Evolutionary conservation across 2,797 vertebrate genomes (phyloP).

Genomic region (Sebastes itinus): DNA sequence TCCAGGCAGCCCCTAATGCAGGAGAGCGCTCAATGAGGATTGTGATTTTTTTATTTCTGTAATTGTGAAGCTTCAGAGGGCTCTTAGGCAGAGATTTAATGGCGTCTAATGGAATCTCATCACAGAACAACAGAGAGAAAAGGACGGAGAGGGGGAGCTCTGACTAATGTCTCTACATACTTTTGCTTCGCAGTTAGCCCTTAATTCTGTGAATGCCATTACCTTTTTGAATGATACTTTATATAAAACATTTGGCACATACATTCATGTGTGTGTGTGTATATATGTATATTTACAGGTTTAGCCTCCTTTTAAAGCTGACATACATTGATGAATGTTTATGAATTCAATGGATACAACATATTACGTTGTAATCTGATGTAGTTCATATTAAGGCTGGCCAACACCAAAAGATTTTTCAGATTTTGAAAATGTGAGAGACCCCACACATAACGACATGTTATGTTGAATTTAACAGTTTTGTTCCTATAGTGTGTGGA

Average conservation of each 20-base stretch:
- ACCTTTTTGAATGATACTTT: slow-evolving; percentile 30
- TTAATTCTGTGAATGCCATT: slow-evolving; percentile 46
- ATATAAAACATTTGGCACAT: slow-evolving; percentile 2
- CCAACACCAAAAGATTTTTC: no score
- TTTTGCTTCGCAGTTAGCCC: slow-evolving; percentile 35
- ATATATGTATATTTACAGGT: background rate
- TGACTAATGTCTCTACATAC: slow-evolving; percentile 54
- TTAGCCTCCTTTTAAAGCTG: background rate
- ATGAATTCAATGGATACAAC: background rate
- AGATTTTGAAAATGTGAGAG: no score
- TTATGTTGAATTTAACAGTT: no score
- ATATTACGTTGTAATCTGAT: background rate
- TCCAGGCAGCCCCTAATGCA: slow-evolving; percentile 64
- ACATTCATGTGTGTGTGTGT: background rate
- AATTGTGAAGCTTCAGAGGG: slow-evolving; percentile 80
- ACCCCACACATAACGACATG: no score
- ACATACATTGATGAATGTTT: background rate
- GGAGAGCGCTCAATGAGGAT: slow-evolving; percentile 71
- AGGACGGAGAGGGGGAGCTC: slow-evolving; percentile 51
- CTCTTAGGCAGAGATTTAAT: slow-evolving; percentile 82
- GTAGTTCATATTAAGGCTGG: background rate
- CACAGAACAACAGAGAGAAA: slow-evolving; percentile 64
- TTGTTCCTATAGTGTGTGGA: no score
- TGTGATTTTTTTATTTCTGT: slow-evolving; percentile 69
- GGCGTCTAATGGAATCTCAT: slow-evolving; percentile 83